A percentile compares a stretch with the other conserved stretches of the same genome.
Evolutionary conservation across 1,140 invertebrate species (phyloP).

Genomic region (Condylostylus longicornis): DNA sequence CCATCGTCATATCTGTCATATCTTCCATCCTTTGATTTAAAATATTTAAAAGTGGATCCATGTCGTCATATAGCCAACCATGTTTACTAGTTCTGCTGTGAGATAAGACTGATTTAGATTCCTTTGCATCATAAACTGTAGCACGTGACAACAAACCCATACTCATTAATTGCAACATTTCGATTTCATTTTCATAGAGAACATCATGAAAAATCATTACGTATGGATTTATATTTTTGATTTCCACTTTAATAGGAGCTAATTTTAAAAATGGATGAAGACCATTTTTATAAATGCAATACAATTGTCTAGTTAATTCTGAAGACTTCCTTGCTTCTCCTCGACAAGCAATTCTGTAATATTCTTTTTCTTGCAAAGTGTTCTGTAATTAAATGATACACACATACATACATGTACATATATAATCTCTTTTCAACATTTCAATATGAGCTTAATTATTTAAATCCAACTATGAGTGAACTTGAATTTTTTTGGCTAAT

Average conservation of each 20-base stretch:
- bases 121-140: constrained; percentile 93
- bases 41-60: constrained; percentile 53
- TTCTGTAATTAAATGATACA: too few species aligned
- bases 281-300: constrained; percentile 63
- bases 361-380: constrained; percentile 31
- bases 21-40: constrained; percentile 57
- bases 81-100: constrained; percentile 93
- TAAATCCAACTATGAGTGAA: not conserved
- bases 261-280: constrained; percentile 61
- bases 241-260: constrained; percentile 82
- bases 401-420: not conserved
- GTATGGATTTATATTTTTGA: constrained; percentile 64
- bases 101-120: constrained; percentile 76
- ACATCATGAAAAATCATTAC: constrained; percentile 83
- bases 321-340: constrained; percentile 51
- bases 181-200: constrained; percentile 75
- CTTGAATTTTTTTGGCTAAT: constrained; percentile 13
- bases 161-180: constrained; percentile 68
- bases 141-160: constrained; percentile 76
- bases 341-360: constrained; percentile 77
- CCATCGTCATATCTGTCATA: constrained; percentile 73
- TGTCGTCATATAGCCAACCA: constrained; percentile 78
- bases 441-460: not conserved
- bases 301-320: constrained; percentile 34
- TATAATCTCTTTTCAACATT: too few species aligned